Conservation (phyloP, 2,113 vertebrate species). For the Ancistrus triradiatus region DNA sequence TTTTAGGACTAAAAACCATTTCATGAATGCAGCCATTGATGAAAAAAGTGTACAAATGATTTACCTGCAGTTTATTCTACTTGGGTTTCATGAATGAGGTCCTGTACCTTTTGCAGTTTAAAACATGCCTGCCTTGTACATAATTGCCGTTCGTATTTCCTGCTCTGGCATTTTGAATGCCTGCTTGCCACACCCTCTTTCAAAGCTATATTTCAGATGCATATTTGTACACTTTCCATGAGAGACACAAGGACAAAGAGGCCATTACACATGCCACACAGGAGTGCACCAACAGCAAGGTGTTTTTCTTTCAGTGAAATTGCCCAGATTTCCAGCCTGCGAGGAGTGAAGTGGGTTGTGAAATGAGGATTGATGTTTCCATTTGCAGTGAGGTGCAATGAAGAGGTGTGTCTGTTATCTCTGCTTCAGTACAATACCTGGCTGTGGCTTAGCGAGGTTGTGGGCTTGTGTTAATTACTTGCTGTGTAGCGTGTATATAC, state of each 20-base stretch:
- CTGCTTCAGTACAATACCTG: slow-evolving; percentile 13
- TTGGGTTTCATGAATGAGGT: no score
- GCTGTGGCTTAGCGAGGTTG: slow-evolving; percentile 14
- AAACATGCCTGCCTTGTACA: no score
- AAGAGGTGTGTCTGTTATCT: slow-evolving; percentile 59
- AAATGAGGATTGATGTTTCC: slow-evolving; percentile 75
- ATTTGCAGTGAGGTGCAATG: slow-evolving; percentile 64
- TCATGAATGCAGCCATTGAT: no score
- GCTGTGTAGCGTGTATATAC: slow-evolving; percentile 4
- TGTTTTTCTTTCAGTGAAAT: slow-evolving; percentile 48
- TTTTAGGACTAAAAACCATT: no score
- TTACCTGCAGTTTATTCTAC: no score
- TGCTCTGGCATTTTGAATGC: background rate
- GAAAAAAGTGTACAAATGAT: no score
- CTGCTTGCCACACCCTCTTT: slow-evolving; percentile 10
- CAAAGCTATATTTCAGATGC: slow-evolving; percentile 38
- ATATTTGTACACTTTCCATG: slow-evolving; percentile 43
- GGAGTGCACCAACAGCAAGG: slow-evolving; percentile 38
- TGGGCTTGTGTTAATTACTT: slow-evolving; percentile 8
- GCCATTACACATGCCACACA: slow-evolving; percentile 42
- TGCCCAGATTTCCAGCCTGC: slow-evolving; percentile 49
- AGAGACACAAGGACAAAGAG: slow-evolving; percentile 47
- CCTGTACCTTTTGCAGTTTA: background rate
- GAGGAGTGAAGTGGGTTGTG: slow-evolving; percentile 61
- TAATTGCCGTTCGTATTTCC: no score